Percentiles rank a stretch among this genome's conserved stretches.
Evolutionary conservation across 2,888 invertebrate species (phyloP).

Genomic region (Clunio marinus): DNA sequence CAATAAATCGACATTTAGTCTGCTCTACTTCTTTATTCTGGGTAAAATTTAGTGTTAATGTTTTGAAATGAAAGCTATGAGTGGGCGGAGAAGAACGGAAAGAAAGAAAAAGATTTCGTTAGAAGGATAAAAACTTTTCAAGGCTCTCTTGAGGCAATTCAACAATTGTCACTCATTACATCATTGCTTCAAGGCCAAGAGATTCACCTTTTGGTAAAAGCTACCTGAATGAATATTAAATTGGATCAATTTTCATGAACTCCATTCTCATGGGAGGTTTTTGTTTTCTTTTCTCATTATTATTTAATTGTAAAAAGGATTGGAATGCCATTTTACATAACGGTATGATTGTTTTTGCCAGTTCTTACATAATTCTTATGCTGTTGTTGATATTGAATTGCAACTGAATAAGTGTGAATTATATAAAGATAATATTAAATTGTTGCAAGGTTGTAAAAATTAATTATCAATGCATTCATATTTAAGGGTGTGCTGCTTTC

Average conservation of each 20-base stretch:
- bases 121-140: background rate
- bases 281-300: constrained; percentile 10
- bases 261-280: background rate
- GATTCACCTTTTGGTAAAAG: background rate
- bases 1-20: no score
- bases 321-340: background rate
- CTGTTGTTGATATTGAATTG: no score
- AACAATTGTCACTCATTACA: no score
- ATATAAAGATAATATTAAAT: no score
- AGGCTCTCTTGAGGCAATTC: no score
- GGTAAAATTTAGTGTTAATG: no score
- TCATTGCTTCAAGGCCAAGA: background rate
- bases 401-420: no score
- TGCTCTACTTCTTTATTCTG: no score
- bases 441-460: no score
- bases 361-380: background rate
- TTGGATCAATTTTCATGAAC: background rate
- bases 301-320: background rate
- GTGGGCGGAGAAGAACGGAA: no score
- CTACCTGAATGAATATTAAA: background rate
- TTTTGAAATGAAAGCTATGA: no score
- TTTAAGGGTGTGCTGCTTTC: background rate
- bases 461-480: background rate
- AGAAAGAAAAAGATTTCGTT: background rate
- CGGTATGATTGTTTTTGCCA: background rate